Conservation (phyloP, 2,113 vertebrate species). For the Diadophis punctatus region DNA sequence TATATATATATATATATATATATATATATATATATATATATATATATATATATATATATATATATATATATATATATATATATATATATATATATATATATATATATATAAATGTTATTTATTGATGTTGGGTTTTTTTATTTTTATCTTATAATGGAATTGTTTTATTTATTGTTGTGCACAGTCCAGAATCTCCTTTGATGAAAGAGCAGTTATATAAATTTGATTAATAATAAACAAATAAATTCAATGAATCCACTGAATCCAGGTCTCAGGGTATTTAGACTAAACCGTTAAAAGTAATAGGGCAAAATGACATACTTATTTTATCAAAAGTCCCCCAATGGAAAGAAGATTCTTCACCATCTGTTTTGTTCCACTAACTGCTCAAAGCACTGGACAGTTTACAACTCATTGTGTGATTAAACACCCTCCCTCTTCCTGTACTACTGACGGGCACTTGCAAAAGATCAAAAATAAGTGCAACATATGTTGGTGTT, state of each 20-base stretch:
- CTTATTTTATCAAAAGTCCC: neutral
- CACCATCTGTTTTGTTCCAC: neutral
- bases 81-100: too few species aligned
- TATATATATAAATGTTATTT: too few species aligned
- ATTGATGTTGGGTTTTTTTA: neutral
- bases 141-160: neutral
- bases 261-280: neutral
- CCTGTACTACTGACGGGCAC: neutral
- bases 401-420: neutral
- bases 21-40: too few species aligned
- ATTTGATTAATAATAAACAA: neutral
- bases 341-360: neutral
- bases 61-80: too few species aligned
- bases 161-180: neutral
- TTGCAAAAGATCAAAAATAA: constrained; percentile 8
- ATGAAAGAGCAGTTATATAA: neutral
- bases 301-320: neutral
- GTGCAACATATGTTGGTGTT: neutral
- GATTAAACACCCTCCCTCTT: neutral
- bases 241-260: neutral
- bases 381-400: neutral
- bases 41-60: too few species aligned
- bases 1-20: too few species aligned
- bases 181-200: neutral
- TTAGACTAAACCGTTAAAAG: neutral